Evolutionary conservation across 2,888 invertebrate species (phyloP), one percentile per base, ranked within the genome.

Genomic region (Caenorhabditis imperialis): DNA sequence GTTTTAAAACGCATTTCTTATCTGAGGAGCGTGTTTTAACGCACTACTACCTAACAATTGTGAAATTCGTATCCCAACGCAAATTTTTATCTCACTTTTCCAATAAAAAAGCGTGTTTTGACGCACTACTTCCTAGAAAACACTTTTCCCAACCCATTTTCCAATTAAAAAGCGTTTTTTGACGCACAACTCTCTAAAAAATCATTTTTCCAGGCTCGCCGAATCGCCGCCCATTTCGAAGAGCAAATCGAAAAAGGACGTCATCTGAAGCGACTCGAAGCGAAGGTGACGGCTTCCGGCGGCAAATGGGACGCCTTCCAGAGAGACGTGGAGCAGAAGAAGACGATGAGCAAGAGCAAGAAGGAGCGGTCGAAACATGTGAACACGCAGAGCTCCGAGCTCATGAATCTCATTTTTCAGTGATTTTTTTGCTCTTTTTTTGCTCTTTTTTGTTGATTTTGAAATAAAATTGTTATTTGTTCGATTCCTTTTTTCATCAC

Each of bases 161-260:
- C n/a, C n/a, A n/a, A n/a, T n/a, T n/a, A n/a, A n/a, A n/a, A n/a
- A n/a, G n/a, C n/a, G n/a, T n/a, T n/a, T n/a, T n/a, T n/a, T n/a
- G n/a, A n/a, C n/a, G n/a, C n/a, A n/a, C n/a, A n/a, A n/a, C n/a
- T 30, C 30, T 30, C 30, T 30, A 10, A 30, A 30, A 30, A 30
- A n/a, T n/a, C n/a, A 38, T 22, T 51, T 53, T 0, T 94, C 14
- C 93, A 95, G 88, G 96, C 94, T 0, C 95, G 95, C 89, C 93
- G 93, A 89, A 94, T 96, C 89, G 93, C 94, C 0, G 93, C 93
- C 77, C 94, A 93, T 90, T 93, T 95, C 89, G 93, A 93, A 72
- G 91, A 92, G 62, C 84, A 88, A 63, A 85, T 89, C 33, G 89
- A 89, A 60, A 89, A 89, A 77, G 88, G 88, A 37, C 62, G 78